A percentile compares a stretch with the other conserved stretches of the same genome.
phyloP scores from a whole-genome alignment of 2,113 vertebrate genomes.

The Psittacula cyanocephala region DNA sequence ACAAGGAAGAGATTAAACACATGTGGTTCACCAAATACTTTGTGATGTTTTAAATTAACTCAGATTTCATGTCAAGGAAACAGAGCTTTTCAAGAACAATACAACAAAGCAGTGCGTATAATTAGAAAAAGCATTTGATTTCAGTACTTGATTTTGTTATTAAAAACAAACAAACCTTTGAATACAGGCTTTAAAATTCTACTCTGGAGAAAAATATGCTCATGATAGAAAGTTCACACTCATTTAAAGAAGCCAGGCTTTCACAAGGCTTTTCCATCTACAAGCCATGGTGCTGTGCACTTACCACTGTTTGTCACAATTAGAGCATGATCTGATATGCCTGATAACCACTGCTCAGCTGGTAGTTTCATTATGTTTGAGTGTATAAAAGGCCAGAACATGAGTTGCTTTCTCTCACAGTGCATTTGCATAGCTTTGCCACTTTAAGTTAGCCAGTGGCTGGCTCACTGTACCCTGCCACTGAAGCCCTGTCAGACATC shows the following conservation, averaged over 20 bases:
- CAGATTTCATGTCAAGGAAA: neutral
- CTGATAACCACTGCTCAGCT: neutral
- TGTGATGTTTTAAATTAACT: neutral
- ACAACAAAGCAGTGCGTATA: neutral
- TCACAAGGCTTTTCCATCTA: neutral
- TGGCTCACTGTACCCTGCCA: neutral
- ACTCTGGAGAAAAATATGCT: neutral
- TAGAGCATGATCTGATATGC: slow-evolving; percentile 58
- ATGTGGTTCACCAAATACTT: neutral
- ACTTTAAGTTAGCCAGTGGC: neutral
- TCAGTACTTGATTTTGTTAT: neutral
- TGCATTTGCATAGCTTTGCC: neutral
- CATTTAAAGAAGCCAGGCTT: neutral
- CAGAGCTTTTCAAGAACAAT: neutral
- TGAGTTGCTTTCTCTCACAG: neutral
- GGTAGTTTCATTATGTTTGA: neutral
- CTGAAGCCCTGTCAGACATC: neutral
- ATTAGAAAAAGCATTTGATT: neutral
- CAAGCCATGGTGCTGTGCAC: neutral
- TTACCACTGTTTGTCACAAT: slow-evolving; percentile 15
- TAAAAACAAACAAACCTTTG: neutral
- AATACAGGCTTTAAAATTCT: neutral
- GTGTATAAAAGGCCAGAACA: neutral
- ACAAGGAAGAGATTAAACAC: neutral
- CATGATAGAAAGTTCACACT: rapidly evolving